Conservation (phyloP, 2,113 vertebrate species). For the Peromyscus californicus region DNA sequence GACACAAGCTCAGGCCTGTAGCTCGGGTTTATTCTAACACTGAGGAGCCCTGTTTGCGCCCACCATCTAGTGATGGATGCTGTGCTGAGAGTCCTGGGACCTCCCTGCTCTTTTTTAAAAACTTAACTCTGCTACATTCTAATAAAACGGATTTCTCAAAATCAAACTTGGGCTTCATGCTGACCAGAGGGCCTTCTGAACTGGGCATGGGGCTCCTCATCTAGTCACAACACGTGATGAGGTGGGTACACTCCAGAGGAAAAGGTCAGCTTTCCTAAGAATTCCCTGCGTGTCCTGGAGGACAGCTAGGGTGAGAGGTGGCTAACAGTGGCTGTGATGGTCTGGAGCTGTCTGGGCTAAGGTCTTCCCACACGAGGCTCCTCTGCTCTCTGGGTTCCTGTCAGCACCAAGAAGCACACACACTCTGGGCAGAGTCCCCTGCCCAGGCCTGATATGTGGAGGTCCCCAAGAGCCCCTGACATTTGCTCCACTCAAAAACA, state of each 20-base stretch:
- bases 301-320: accelerated
- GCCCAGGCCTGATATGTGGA: background rate
- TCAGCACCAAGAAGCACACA: background rate
- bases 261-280: accelerated
- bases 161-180: background rate
- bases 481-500: background rate
- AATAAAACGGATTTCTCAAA: background rate
- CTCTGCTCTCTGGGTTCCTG: background rate
- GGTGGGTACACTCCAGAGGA: accelerated
- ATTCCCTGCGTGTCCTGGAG: background rate
- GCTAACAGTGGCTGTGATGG: background rate
- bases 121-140: background rate
- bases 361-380: background rate
- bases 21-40: background rate
- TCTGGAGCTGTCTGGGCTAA: accelerated
- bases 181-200: background rate
- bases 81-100: background rate
- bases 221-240: background rate
- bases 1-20: background rate
- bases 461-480: background rate
- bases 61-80: background rate
- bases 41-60: background rate
- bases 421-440: background rate
- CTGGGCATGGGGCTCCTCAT: accelerated
- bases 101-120: background rate